Evolutionary conservation across 2,113 vertebrate genomes (phyloP).

Genomic region (Microcebus tavaratra): DNA sequence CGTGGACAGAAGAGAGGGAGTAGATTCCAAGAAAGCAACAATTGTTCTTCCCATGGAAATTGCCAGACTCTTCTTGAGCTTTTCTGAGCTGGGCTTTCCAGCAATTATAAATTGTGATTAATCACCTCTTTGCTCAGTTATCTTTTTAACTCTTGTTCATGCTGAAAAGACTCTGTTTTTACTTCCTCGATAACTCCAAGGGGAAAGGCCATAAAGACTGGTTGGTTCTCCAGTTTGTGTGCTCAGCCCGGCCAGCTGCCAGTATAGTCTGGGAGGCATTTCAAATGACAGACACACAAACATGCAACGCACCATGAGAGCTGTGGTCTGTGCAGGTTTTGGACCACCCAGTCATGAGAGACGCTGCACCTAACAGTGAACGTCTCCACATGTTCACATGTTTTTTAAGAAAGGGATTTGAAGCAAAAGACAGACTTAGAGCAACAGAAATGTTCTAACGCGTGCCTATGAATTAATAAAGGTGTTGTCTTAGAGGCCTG

Average conservation of each 20-base stretch:
- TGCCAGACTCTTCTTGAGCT: neutral
- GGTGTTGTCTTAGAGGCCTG: neutral
- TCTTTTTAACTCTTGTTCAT: neutral
- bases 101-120: neutral
- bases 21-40: neutral
- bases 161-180: neutral
- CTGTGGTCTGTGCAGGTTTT: neutral
- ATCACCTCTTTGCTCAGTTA: neutral
- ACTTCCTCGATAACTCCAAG: neutral
- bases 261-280: neutral
- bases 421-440: neutral
- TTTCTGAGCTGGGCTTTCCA: neutral
- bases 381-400: neutral
- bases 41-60: neutral
- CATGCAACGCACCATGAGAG: neutral
- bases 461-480: neutral
- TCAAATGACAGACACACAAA: neutral
- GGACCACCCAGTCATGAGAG: neutral
- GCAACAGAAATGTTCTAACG: neutral
- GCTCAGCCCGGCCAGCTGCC: neutral
- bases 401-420: neutral
- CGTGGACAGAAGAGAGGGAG: constrained; percentile 25
- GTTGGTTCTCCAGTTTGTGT: neutral
- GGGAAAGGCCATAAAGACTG: neutral
- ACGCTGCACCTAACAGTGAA: neutral